These are phyloP conservation scores for Aviceda subcristata DNA, from an alignment of 2,113 vertebrate genomes.

Conservation along the genomic window DNA sequence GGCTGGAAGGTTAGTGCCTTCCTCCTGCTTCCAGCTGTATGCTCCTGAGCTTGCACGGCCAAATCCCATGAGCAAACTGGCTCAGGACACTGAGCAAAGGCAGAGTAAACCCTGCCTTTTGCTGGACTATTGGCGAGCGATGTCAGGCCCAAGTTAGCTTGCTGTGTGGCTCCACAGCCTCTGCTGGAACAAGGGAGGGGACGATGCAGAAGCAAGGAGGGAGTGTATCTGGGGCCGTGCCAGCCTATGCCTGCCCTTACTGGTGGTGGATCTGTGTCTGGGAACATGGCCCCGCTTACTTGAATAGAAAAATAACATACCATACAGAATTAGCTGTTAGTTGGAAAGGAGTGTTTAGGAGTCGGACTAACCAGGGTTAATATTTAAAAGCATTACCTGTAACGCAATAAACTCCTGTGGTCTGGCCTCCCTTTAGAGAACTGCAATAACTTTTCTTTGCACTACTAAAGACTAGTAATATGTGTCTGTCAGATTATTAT, in stretches of 20 bases:
- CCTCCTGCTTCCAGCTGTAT: not conserved
- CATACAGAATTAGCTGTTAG: not conserved
- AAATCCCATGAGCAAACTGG: not conserved
- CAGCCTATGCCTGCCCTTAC: not conserved
- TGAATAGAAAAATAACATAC: not conserved
- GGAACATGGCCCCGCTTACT: not conserved
- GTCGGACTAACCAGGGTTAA: not conserved
- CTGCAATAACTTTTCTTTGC: not conserved
- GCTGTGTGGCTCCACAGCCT: not conserved
- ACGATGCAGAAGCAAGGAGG: not conserved
- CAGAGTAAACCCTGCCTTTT: not conserved
- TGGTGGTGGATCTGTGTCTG: not conserved
- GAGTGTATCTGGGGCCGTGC: not conserved
- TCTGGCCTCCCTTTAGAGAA: not conserved
- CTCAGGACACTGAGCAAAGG: not conserved
- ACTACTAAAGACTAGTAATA: not conserved
- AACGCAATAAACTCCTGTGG: not conserved
- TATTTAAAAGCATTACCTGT: constrained; percentile 3
- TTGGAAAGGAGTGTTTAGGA: not conserved
- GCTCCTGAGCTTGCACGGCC: not conserved
- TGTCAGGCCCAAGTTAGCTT: not conserved
- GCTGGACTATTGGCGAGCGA: accelerated
- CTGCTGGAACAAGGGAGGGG: not conserved
- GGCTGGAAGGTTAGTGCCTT: not conserved
- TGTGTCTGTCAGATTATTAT: not conserved